Conservation (phyloP, 2,113 vertebrate genomes). For the Amazona guildingii region DNA sequence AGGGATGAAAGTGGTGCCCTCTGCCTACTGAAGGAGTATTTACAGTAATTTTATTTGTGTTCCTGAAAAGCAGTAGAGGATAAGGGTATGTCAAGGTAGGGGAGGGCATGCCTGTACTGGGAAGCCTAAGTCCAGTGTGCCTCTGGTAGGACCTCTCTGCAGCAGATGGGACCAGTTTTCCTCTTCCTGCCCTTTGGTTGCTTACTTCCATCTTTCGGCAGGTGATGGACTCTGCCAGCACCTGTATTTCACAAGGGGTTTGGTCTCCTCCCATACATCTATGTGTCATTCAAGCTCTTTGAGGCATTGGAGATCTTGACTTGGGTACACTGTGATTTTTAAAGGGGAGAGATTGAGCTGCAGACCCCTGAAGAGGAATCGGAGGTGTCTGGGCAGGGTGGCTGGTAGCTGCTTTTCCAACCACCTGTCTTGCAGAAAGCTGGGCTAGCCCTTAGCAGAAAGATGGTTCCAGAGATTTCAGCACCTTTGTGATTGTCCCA, state of each 20-base stretch:
- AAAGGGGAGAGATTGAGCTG: neutral
- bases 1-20: neutral
- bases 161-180: neutral
- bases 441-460: neutral
- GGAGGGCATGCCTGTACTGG: neutral
- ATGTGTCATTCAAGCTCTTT: neutral
- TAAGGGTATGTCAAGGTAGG: neutral
- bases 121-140: neutral
- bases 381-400: neutral
- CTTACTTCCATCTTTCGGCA: neutral
- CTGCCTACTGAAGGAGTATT: neutral
- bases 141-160: neutral
- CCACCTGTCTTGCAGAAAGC: neutral
- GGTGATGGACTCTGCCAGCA: neutral
- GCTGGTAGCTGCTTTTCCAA: neutral
- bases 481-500: fast-evolving
- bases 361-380: fast-evolving
- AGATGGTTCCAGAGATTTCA: neutral
- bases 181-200: neutral
- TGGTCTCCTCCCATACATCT: neutral
- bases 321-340: neutral
- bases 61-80: neutral
- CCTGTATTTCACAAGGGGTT: neutral
- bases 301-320: neutral
- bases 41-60: neutral